phyloP scores from a whole-genome alignment of 1,140 invertebrate species.

The Bombus picipes region DNA sequence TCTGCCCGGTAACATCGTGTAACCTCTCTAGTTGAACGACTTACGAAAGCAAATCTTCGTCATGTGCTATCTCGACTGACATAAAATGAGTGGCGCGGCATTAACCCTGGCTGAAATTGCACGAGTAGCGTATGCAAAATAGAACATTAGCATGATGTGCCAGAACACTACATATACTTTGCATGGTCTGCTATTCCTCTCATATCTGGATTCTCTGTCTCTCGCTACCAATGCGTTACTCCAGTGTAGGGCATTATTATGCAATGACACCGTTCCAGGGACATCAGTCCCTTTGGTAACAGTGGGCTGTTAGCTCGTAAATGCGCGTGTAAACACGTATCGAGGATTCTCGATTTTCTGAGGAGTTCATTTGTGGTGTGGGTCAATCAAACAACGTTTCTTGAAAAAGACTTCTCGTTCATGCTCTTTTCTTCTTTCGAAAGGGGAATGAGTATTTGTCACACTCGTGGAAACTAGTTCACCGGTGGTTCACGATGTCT shows the following conservation, averaged over 20 bases:
- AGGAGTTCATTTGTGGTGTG: neutral
- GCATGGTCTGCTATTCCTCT: slow-evolving; percentile 1
- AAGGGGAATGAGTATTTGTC: too few species aligned
- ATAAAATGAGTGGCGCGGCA: slow-evolving; percentile 39
- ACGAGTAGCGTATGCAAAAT: slow-evolving; percentile 50
- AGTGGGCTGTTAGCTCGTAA: neutral
- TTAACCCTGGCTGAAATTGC: slow-evolving; percentile 54
- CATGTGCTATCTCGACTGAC: slow-evolving; percentile 26
- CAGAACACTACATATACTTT: slow-evolving; percentile 53
- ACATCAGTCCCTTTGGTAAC: slow-evolving; percentile 1
- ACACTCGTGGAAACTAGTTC: neutral
- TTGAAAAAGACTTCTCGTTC: neutral
- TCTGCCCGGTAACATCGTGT: neutral
- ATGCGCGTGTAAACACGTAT: slow-evolving; percentile 18
- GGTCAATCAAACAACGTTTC: too few species aligned
- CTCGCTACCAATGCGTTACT: slow-evolving; percentile 11
- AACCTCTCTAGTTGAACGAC: neutral
- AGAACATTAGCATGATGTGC: slow-evolving; percentile 56
- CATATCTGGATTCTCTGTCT: slow-evolving; percentile 30
- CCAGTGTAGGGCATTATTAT: slow-evolving; percentile 50
- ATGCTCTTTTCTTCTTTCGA: neutral
- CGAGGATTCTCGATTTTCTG: neutral
- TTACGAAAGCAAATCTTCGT: slow-evolving; percentile 55
- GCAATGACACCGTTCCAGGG: slow-evolving; percentile 45
- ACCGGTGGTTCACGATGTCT: neutral